Base-by-base conservation (phyloP, 2,888 invertebrate species). In the Noctua janthina region DNA sequence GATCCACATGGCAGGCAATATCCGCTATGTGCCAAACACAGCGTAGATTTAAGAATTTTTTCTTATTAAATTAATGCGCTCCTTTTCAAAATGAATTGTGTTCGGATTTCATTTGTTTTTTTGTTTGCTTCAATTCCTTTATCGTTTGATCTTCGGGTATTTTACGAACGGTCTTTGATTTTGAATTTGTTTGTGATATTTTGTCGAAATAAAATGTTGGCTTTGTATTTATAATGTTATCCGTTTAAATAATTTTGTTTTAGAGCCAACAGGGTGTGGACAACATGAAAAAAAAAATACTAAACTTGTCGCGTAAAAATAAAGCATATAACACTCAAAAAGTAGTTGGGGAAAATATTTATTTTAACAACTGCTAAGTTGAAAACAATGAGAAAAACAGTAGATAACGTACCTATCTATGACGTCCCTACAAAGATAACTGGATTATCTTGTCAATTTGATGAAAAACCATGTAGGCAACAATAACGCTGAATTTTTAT, bases 41-140 rank as follows among this genome's bases (percentile, higher is more conserved):
- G 59, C 66, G 56, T 54, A 56, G 29, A 80, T 75, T 75, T 84
- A 84, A 85, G 81, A 83, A 75, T 84, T 20, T n/a, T 15, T 68
- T 85, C 79, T 90, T 89, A 89, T 90, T 88, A 84, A 87, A 87
- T 88, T 83, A 89, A 90, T 84, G 84, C 75, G 82, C 59, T 81
- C 74, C 81, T 83, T 88, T 81, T 69, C 43, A 75, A 62, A 69
- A 73, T 13, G 73, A 78, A 77, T 87, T 71, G 75, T 78, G 43
- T 49, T 56, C 29, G 29, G 35, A 72, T 80, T 78, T 82, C 71
- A 56, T 74, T 78, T 80, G 71, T 78, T 71, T 82, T 64, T n/a
- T 20, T 29, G 23, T 23, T 17, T 39, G 17, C 54, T 79, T 62
- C 35, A 83, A 69, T 69, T 83, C 56, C 10, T 76, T 77, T 69